Evolutionary conservation across 2,888 invertebrate species (phyloP).

Genomic region (Bimastos eiseni): DNA sequence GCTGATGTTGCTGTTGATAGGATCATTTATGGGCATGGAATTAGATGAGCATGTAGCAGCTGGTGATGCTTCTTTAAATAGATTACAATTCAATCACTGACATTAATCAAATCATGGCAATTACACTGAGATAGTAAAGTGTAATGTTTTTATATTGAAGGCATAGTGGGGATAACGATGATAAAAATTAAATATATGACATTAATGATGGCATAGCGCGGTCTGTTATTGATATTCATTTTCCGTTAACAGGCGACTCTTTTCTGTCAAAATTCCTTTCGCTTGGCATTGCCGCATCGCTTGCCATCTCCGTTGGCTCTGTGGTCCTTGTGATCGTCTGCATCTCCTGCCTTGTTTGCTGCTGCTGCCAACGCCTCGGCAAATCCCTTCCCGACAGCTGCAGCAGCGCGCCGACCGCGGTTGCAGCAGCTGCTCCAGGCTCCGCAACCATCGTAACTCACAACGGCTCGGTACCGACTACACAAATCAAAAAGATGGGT

Average conservation of each 20-base stretch:
- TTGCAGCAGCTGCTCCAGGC: constrained; percentile 35
- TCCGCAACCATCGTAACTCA: constrained; percentile 39
- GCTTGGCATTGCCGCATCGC: constrained; percentile 58
- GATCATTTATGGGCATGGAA: neutral
- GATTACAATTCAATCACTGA: neutral
- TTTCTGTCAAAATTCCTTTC: constrained; percentile 29
- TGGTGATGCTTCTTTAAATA: neutral
- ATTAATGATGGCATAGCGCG: neutral
- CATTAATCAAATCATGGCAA: neutral
- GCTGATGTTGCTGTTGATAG: neutral
- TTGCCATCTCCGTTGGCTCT: constrained; percentile 58
- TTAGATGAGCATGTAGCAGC: neutral
- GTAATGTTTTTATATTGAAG: neutral
- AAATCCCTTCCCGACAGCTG: constrained; percentile 38
- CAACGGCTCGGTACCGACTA: neutral
- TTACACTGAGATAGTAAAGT: neutral
- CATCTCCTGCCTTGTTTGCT: constrained; percentile 55
- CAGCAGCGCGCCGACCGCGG: constrained; percentile 3
- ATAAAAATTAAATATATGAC: neutral
- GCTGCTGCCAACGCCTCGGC: constrained; percentile 51
- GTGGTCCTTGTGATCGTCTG: constrained; percentile 56
- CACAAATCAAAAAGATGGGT: neutral
- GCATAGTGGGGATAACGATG: neutral
- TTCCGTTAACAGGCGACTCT: neutral
- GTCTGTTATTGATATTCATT: neutral